phyloP scores from a whole-genome alignment of 2,797 vertebrate genomes.

The Fistularia tabacaria region DNA sequence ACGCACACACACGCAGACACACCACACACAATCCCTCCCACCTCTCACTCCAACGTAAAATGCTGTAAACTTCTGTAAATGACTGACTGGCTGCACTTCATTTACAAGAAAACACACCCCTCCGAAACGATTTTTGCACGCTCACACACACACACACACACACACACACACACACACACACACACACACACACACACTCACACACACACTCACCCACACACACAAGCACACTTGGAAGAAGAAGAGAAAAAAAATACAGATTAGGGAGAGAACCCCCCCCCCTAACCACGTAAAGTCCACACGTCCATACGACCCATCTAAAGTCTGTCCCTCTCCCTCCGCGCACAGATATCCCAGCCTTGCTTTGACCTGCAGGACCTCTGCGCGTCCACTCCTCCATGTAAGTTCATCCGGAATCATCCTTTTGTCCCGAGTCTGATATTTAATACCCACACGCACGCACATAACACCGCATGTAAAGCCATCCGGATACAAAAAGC shows the following conservation, averaged over 20 bases:
- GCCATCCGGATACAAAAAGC: not conserved
- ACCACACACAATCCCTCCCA: not conserved
- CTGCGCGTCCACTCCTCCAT: constrained; percentile 70
- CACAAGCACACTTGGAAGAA: too few relatives aligned
- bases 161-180: not conserved
- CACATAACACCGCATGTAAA: not conserved
- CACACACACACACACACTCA: not conserved
- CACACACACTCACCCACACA: too few relatives aligned
- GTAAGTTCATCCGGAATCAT: constrained; percentile 71
- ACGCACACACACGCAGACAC: not conserved
- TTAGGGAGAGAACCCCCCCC: too few relatives aligned
- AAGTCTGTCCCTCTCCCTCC: not conserved
- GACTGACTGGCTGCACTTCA: constrained; percentile 4
- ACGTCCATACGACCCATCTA: not conserved
- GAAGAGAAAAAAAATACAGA: not conserved
- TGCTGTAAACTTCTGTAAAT: constrained; percentile 3
- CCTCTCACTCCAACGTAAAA: not conserved
- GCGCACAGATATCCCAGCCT: constrained; percentile 73
- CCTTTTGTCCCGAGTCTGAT: too few relatives aligned
- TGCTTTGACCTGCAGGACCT: constrained; percentile 69
- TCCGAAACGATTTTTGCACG: not conserved
- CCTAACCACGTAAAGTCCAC: not conserved
- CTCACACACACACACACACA: not conserved
- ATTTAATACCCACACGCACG: too few relatives aligned
- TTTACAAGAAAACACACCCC: not conserved